phyloP scores from a whole-genome alignment of 2,888 invertebrate species.

The Dusona sp. region DNA sequence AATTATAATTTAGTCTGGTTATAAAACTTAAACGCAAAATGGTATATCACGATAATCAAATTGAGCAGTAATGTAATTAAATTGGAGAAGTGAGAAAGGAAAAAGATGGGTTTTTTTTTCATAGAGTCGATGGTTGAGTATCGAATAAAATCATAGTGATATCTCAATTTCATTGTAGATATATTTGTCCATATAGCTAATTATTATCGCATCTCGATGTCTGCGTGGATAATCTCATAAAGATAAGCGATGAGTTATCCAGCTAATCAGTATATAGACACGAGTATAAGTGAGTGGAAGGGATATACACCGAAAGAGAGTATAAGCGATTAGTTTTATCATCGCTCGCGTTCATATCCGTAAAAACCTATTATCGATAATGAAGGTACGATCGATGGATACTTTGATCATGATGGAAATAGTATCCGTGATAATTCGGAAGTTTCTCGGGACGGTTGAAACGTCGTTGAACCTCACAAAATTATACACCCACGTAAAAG shows the following conservation, averaged over 20 bases:
- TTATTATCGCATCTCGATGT: slow-evolving; percentile 44
- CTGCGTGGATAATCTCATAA: slow-evolving; percentile 34
- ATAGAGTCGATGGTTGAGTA: not conserved
- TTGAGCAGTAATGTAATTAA: not conserved
- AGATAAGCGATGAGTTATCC: slow-evolving; percentile 51
- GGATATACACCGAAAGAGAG: slow-evolving; percentile 25
- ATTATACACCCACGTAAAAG: slow-evolving; percentile 26
- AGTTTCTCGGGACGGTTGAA: slow-evolving; percentile 10
- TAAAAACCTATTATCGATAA: slow-evolving; percentile 61
- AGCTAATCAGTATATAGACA: slow-evolving; percentile 54
- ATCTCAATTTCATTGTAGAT: slow-evolving; percentile 24
- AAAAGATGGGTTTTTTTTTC: not conserved
- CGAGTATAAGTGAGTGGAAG: slow-evolving; percentile 35
- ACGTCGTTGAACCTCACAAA: slow-evolving; percentile 37
- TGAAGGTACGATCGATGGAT: slow-evolving; percentile 54
- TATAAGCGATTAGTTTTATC: slow-evolving; percentile 61
- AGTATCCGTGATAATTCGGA: slow-evolving; percentile 37
- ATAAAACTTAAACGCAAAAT: not conserved
- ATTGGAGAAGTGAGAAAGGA: not conserved
- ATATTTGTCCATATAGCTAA: slow-evolving; percentile 37
- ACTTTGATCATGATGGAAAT: slow-evolving; percentile 48
- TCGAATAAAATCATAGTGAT: slow-evolving; percentile 21
- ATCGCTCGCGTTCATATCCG: slow-evolving; percentile 40
- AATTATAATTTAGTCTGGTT: not conserved
- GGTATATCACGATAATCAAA: not conserved